Base-by-base conservation (phyloP, 2,888 invertebrate genomes). In the Patella ulyssiponensis region DNA sequence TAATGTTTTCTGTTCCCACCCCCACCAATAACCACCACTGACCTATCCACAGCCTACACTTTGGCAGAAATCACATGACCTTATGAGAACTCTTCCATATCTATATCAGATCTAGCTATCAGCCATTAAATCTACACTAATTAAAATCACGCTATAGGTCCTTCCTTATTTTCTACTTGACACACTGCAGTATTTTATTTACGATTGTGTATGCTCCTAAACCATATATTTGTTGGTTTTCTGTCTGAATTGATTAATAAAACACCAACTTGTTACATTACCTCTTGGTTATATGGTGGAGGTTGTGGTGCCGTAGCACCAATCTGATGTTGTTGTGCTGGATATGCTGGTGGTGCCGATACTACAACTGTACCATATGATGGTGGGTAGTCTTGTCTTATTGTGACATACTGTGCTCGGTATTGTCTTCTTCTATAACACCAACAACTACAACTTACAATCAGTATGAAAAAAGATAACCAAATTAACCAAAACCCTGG, bases 401-500 rank as follows among this genome's bases (percentile, higher is more conserved):
- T 74, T 20, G 76, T n/a, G 12, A 71, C 44, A 52, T 71, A 74
- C 53, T 76, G 56, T 12, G 58, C 17, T 20, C 56, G 71, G 23
- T 51, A 33, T 51, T 81, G 77, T 23, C 86, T 78, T 4, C 84
- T 80, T 9, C 84, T 79, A 74, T 83, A 83, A 15, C 85, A 79
- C 75, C 84, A 85, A 69, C 82, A 77, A 17, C 77, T 79, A 74
- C 85, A 86, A 44, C 80, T 77, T 9, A 80, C 69, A 51, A 86
- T 79, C 23, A 84, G 73, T 11, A 84, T n/a, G 44, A 86, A 77
- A 14, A 84, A 77, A 71, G 81, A 72, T 33, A 83, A 75, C 86
- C 85, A 86, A 11, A 85, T 80, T 56, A 85, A 84, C 86, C 86
- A 87, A 75, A 87, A 86, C 87, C 87, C 87, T 87, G 82, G 44